Conservation (phyloP, 2,888 invertebrate species). For the Spilarctia lutea region DNA sequence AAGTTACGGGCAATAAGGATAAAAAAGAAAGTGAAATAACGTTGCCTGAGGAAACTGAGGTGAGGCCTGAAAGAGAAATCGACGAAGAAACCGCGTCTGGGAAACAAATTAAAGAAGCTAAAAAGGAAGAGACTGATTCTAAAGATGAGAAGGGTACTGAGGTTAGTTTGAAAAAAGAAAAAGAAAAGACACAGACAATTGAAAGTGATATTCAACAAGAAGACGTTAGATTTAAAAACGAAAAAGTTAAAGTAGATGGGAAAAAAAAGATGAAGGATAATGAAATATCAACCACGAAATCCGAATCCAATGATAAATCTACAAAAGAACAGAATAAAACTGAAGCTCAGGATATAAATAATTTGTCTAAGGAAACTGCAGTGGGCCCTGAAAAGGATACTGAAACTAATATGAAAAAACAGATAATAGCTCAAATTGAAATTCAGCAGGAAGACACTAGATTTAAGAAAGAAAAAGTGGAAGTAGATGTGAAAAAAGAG, state of each 20-base stretch:
- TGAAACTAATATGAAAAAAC: conserved; percentile 18
- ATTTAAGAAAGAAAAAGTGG: neutral
- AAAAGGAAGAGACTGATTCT: neutral
- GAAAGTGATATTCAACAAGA: neutral
- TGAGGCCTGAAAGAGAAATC: neutral
- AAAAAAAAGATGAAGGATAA: neutral
- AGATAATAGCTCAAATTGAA: neutral
- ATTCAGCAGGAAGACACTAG: neutral
- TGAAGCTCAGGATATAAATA: conserved; percentile 19
- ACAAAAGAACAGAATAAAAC: conserved; percentile 6
- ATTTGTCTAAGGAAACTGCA: no score
- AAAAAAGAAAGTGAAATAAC: neutral
- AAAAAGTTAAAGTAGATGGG: neutral
- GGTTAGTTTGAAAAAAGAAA: conserved; percentile 22
- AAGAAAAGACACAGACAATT: neutral
- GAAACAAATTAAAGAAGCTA: neutral
- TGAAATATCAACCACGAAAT: neutral
- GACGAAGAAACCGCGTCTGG: neutral
- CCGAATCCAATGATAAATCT: conserved; percentile 7
- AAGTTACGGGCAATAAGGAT: conserved; percentile 10
- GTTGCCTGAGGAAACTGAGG: neutral
- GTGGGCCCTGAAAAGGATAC: conserved; percentile 2
- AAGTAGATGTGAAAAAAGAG: conserved; percentile 5
- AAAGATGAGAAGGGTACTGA: neutral
- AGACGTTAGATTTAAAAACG: neutral